Evolutionary conservation across 2,113 vertebrate genomes (phyloP).

Genomic region (Campylomormyrus numenius): DNA sequence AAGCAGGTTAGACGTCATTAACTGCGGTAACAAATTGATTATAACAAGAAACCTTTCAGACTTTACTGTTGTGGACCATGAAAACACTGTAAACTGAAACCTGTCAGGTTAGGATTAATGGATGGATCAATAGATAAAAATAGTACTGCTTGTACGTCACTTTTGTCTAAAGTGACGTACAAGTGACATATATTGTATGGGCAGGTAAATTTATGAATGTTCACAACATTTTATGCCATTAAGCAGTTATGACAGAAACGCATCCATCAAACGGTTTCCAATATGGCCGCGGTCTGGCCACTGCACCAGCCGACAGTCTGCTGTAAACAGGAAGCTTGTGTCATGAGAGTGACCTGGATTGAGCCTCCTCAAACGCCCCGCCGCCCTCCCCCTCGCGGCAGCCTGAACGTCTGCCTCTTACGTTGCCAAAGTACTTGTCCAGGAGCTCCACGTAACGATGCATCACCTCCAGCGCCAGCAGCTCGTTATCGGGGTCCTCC

Average conservation of each 20-base stretch:
- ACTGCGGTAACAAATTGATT: not conserved
- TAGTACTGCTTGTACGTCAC: not conserved
- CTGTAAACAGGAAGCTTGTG: not conserved
- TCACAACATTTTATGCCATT: not conserved
- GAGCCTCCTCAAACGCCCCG: not conserved
- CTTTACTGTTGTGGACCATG: not conserved
- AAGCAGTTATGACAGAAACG: not conserved
- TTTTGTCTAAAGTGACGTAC: not conserved
- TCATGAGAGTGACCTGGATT: not conserved
- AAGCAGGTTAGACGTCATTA: not conserved
- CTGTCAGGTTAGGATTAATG: not conserved
- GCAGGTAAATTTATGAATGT: not conserved
- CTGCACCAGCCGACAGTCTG: not conserved
- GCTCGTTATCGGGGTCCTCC: slow-evolving; percentile 83
- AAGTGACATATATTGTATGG: not conserved
- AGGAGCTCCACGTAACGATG: slow-evolving; percentile 86
- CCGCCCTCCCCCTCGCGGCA: not conserved
- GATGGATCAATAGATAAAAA: not conserved
- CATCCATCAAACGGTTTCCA: not conserved
- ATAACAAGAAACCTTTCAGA: not conserved
- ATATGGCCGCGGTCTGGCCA: not conserved
- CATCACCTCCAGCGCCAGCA: slow-evolving; percentile 79
- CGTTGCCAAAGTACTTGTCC: slow-evolving; percentile 93
- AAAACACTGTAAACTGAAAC: not conserved
- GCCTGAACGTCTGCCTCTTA: slow-evolving; percentile 48